Evolutionary conservation across 1,140 invertebrate genomes (phyloP), one percentile per base, ranked within the genome.

Genomic region (Tetramorium simillimum): DNA sequence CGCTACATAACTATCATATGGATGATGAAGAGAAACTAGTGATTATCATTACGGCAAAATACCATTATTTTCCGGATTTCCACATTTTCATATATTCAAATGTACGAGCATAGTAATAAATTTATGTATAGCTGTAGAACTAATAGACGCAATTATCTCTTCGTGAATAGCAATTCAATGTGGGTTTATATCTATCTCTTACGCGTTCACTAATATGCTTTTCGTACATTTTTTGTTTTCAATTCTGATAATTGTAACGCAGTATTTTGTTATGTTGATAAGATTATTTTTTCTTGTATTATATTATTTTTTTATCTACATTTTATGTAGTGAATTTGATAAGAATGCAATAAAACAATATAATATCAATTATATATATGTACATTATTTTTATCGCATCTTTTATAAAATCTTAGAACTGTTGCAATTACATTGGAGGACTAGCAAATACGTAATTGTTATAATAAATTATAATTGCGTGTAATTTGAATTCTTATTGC

Each of bases 1-100:
- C 4, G 21, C 69, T 37, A 53, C 12, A 5, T 18, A 81, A 51
- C 21, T 24, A 6, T 18, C 18, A 28, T 5, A 16, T 37, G n/a
- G 40, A 10, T 43, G 70, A 81, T 65, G 76, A 33, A 33, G 33
- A 65, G 76, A 51, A 78, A 65, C n/a, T 70, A 40, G 10, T 53
- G 12, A 70, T 69, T 69, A 69, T 81, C 21, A 81, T 67, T 33
- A 51, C 65, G 33, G 40, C 18, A 21, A 67, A 53, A 70, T 70
- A 53, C 3, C 33, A 70, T 69, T 81, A 70, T 70, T 53, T 37
- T 60, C 3, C 33, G 33, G 16, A 76, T 46, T 81, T 81, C 46
- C 12, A 21, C 51, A 53, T 56, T 81, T 70, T 69, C 46, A 33
- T 28, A 43, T 53, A 81, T 81, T 81, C 16, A 18, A 70, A 70